phyloP scores from a whole-genome alignment of 2,113 vertebrate species.

The Edolisoma coerulescens region DNA sequence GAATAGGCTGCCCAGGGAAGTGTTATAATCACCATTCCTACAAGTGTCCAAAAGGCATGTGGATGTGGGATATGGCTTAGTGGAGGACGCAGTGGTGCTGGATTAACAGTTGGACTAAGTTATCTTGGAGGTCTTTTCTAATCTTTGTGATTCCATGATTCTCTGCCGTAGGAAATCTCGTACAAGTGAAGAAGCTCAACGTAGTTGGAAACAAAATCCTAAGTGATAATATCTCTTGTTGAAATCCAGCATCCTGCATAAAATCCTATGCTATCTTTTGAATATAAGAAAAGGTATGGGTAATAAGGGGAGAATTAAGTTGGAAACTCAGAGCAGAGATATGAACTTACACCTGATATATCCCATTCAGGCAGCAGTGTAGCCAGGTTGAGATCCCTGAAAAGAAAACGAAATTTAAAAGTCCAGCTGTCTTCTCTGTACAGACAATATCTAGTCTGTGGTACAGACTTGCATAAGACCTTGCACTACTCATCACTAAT shows the following conservation, averaged over 20 bases:
- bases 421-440: not conserved
- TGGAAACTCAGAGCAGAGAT: not conserved
- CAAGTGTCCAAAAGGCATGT: fast-evolving
- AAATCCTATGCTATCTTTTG: not conserved
- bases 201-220: not conserved
- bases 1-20: not conserved
- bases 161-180: not conserved
- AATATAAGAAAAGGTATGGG: fast-evolving
- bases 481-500: not conserved
- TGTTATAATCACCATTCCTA: not conserved
- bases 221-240: not conserved
- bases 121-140: too few relatives aligned
- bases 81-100: not conserved
- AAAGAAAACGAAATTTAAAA: not conserved
- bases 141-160: not conserved
- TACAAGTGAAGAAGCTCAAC: fast-evolving
- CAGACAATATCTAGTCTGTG: not conserved
- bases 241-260: not conserved
- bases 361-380: fast-evolving
- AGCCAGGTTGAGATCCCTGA: not conserved
- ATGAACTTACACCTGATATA: not conserved
- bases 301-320: not conserved
- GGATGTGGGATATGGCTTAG: not conserved
- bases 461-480: not conserved
- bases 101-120: fast-evolving